A percentile compares a stretch with the other conserved stretches of the same genome.
Conservation (phyloP, 1,140 invertebrate species). For the Zaprionus ghesquierei region DNA sequence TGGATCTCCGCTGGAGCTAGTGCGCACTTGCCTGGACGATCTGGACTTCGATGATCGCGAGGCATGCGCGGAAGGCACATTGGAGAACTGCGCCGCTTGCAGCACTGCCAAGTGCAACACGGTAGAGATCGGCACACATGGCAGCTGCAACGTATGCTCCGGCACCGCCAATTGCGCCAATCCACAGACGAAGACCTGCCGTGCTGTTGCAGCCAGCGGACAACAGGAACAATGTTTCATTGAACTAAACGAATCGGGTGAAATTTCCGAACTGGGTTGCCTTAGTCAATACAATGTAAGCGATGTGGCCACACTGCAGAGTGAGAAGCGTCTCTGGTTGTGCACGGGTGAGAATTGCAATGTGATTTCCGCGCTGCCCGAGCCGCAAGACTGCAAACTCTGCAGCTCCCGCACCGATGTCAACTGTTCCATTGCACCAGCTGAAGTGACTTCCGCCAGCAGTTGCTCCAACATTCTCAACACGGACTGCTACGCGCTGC, state of each 20-base stretch:
- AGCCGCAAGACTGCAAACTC: slow-evolving; percentile 36
- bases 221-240: slow-evolving; percentile 64
- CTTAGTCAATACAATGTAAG: slow-evolving; percentile 66
- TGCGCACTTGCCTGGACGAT: slow-evolving; percentile 67
- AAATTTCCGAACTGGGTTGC: slow-evolving; percentile 58
- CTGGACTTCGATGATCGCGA: slow-evolving; percentile 61
- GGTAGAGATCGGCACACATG: slow-evolving; percentile 53
- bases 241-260: slow-evolving; percentile 37
- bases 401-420: slow-evolving; percentile 68
- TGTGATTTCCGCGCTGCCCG: slow-evolving; percentile 41
- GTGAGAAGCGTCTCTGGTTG: slow-evolving; percentile 59
- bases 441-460: not conserved
- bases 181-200: slow-evolving; percentile 52
- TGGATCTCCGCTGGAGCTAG: slow-evolving; percentile 51
- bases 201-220: slow-evolving; percentile 45
- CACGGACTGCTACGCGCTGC: slow-evolving; percentile 64
- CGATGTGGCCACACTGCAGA: slow-evolving; percentile 40
- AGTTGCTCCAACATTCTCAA: slow-evolving; percentile 45
- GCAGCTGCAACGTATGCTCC: slow-evolving; percentile 60
- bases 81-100: slow-evolving; percentile 59
- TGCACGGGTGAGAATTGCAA: slow-evolving; percentile 75
- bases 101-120: slow-evolving; percentile 44
- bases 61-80: slow-evolving; percentile 35
- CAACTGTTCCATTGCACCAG: slow-evolving; percentile 51
- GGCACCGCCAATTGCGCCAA: slow-evolving; percentile 55